A percentile compares a stretch with the other conserved stretches of the same genome.
Evolutionary conservation across 2,797 vertebrate genomes (phyloP).

Genomic region (Philypnodon macrostomus): DNA sequence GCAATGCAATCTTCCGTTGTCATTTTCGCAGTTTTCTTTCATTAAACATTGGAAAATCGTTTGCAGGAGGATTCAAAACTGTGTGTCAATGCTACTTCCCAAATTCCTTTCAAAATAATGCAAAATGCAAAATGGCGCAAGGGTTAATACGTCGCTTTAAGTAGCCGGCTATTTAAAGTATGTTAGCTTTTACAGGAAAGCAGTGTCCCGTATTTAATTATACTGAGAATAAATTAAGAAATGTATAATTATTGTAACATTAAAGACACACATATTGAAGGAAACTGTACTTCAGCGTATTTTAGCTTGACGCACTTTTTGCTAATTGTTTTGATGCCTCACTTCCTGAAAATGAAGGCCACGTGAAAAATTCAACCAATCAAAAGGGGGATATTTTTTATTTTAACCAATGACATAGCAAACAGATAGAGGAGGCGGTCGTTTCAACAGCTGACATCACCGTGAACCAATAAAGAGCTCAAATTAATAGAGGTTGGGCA

Average conservation of each 20-base stretch:
- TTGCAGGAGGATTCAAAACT: background rate
- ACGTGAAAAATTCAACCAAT: constrained; percentile 51
- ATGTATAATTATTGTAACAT: background rate
- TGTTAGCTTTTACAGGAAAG: background rate
- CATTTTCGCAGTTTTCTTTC: too few relatives aligned
- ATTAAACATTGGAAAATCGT: too few relatives aligned
- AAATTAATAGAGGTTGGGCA: constrained; percentile 51
- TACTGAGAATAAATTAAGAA: background rate
- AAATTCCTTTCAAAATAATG: constrained; percentile 27
- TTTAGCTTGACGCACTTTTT: constrained; percentile 9
- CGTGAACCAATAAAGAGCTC: constrained; percentile 30
- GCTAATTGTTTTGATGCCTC: constrained; percentile 24
- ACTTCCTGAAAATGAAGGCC: constrained; percentile 22
- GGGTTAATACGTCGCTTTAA: too few relatives aligned
- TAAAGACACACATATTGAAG: constrained; percentile 19
- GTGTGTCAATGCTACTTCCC: constrained; percentile 6
- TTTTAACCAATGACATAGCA: constrained; percentile 39
- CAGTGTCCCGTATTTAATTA: too few relatives aligned
- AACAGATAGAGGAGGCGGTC: background rate
- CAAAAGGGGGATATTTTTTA: constrained; percentile 8
- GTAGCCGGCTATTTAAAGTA: too few relatives aligned
- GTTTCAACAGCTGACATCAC: constrained; percentile 62
- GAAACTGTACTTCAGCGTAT: accelerated
- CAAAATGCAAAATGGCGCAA: too few relatives aligned
- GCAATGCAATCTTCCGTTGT: too few relatives aligned